Conservation (phyloP, 2,888 invertebrate genomes). For the Biston stratarius region DNA sequence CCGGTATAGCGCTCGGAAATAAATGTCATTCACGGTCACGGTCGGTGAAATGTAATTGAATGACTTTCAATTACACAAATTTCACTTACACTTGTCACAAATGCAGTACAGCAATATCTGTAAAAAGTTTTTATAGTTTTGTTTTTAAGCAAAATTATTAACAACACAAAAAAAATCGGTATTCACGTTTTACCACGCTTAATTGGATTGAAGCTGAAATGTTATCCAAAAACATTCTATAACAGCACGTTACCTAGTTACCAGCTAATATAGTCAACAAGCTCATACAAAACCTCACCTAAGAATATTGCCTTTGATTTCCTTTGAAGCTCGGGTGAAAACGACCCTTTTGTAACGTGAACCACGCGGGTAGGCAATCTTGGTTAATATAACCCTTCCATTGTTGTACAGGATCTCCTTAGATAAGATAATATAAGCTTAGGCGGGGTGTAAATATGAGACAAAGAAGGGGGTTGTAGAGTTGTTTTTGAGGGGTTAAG, state of each 20-base stretch:
- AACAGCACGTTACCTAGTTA: constrained; percentile 8
- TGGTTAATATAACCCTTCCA: constrained; percentile 44
- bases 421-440: constrained; percentile 28
- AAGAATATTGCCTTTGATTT: constrained; percentile 41
- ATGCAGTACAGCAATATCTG: too few relatives aligned
- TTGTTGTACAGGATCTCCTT: constrained; percentile 31
- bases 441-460: constrained; percentile 28
- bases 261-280: constrained; percentile 34
- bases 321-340: constrained; percentile 45
- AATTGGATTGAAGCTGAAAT: not conserved
- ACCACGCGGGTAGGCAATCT: constrained; percentile 43
- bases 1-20: too few relatives aligned
- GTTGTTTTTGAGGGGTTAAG: constrained; percentile 18
- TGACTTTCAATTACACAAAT: too few relatives aligned
- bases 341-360: constrained; percentile 47
- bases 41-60: too few relatives aligned
- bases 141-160: too few relatives aligned
- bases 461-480: constrained; percentile 13
- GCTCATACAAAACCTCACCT: constrained; percentile 31
- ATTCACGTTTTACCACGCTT: not conserved
- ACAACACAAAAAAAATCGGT: too few relatives aligned
- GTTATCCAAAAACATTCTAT: constrained; percentile 8
- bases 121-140: too few relatives aligned
- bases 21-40: too few relatives aligned
- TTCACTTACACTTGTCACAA: too few relatives aligned